Evolutionary conservation across 2,797 vertebrate species (phyloP), one percentile per base, ranked within the genome.

Genomic region (Bucorvus abyssinicus): DNA sequence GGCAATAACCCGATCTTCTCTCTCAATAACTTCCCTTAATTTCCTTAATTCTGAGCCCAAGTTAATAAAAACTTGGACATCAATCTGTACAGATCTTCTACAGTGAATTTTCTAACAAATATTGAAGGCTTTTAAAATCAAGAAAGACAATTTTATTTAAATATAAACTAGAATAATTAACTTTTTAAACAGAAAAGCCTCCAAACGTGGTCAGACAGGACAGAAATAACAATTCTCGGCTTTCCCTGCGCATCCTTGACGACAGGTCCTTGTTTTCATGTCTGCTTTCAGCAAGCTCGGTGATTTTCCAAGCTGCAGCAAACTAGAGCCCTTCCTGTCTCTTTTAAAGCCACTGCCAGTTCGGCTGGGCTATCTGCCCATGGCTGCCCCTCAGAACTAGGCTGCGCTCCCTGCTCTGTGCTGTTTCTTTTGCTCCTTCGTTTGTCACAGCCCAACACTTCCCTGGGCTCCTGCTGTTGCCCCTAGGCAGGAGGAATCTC

Each of bases 261-360:
- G 87, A 90, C 34, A 75, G 50, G 14, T 2, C 45, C 34, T 79
- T 86, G 16, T 74, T 90, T 91, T 36, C 65, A 88, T 40, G 18
- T 84, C 61, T 78, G 29, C 38, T 68, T 87, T 89, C 38, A 86
- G 45, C 50, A 36, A 81, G 29, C 57, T 84, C 2, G 2, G 26
- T 84, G 73, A 81, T 56, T 60, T 93, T 86, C 57, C 65, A 88
- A 88, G 53, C 50, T 85, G 57, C 36, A 78, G 45, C 7, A 84
- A 92, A 84, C 38, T 56, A 71, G 92, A 81, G 14, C 12, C 59
- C 69, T 87, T 45, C 27, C 14, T 64, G 61, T 7, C 45, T 55
- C 40, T 55, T n/a, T n/a, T 30, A 60, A 94, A 1, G 5, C 56
- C 59, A 60, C 53, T 91, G 90, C 40, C 68, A 70, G 27, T 64